Base-by-base conservation (phyloP, 2,888 invertebrate species). In the Epirrita christyi region DNA sequence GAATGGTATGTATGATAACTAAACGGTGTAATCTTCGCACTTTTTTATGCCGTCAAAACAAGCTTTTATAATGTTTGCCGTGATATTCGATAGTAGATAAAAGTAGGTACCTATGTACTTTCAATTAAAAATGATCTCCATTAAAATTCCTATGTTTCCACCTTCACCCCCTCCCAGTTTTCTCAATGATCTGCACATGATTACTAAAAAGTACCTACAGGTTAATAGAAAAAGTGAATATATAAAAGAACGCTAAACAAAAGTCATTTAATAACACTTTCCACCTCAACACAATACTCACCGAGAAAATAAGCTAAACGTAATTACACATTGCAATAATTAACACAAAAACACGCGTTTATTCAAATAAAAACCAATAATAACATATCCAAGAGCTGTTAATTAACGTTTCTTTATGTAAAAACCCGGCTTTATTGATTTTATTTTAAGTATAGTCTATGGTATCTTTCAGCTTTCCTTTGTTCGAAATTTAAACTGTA, bases 331-430 rank as follows among this genome's bases (percentile, higher is more conserved):
- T 67, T 51, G 59, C 68, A 64, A 70, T 62, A 71, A 71, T 73
- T 73, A 68, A 65, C 65, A 68, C 73, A 82, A 75, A 83, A 71
- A 81, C 68, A 73, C 67, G 73, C 69, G 68, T 66, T 63, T 68
- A 59, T 61, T 59, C 40, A 57, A 76, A 78, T 73, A 73, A 76
- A 81, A 78, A 73, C 70, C 71, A 69, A 60, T 85, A 86, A 86
- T 83, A 76, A 79, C 71, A 82, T 68, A 74, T 69, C 69, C 73
- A 66, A 67, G 76, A 85, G 77, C 79, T 83, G 85, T 78, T 86
- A 84, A 87, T 83, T 81, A 71, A 73, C 75, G 78, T 81, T 73
- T 59, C 69, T 72, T 73, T 76, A 76, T 21, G 21, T 76, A 72
- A 73, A 67, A 55, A 76, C 67, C 76, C 74, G 61, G 51, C 64